Conservation (phyloP, 35 echinoderm and acorn worm species). For the Amphiura filiformis region DNA sequence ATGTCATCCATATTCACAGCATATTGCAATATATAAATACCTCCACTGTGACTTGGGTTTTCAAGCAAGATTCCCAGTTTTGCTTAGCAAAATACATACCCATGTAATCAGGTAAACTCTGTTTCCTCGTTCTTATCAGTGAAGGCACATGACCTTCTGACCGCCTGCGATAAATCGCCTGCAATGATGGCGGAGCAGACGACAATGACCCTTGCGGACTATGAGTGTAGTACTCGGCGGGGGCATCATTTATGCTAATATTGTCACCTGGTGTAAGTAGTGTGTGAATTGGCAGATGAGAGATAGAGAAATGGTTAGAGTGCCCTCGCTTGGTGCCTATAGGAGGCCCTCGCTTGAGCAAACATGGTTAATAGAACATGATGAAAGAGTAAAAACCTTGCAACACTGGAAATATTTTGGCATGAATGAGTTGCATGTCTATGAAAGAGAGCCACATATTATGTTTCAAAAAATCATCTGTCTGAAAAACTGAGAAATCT, state of each 20-base stretch:
- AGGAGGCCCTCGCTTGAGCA: neutral
- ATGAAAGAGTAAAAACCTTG: too few species aligned
- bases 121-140: conserved; percentile 54
- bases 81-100: too few species aligned
- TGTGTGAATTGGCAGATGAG: neutral
- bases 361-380: neutral
- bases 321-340: too few species aligned
- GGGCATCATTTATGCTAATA: conserved; percentile 35
- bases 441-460: too few species aligned
- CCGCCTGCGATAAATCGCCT: neutral
- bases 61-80: too few species aligned
- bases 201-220: neutral
- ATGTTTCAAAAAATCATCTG: too few species aligned
- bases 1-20: too few species aligned
- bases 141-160: conserved; percentile 42
- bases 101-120: conserved; percentile 21
- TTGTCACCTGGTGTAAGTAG: neutral
- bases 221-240: conserved; percentile 15
- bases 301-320: conserved; percentile 13
- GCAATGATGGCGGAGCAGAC: neutral
- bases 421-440: too few species aligned
- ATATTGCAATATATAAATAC: too few species aligned
- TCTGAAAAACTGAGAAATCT: too few species aligned
- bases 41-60: too few species aligned
- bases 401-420: too few species aligned